Percentiles rank a stretch among this genome's conserved stretches.
Evolutionary conservation across 2,797 vertebrate genomes (phyloP).

Genomic region (Gambelia wislizenii): DNA sequence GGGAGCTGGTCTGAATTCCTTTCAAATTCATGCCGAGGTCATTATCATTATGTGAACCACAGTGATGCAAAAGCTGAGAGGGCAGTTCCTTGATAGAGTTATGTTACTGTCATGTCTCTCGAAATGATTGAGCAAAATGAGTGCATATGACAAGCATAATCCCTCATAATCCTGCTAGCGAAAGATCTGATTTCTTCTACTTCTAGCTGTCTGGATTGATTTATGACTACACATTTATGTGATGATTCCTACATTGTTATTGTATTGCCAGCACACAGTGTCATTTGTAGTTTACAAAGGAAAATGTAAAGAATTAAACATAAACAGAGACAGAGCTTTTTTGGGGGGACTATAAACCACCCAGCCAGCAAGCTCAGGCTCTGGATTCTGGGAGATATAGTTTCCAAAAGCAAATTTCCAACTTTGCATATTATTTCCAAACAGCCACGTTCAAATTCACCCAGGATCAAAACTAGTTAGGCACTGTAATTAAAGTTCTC

Average conservation of each 20-base stretch:
- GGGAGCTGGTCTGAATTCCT: constrained; percentile 8
- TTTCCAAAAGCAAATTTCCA: no score
- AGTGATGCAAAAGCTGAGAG: background rate
- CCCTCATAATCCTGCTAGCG: background rate
- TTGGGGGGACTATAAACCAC: background rate
- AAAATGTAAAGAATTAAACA: background rate
- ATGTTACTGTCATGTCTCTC: no score
- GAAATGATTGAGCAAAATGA: background rate
- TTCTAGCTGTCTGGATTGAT: background rate
- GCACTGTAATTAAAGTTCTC: no score
- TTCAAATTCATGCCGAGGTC: background rate
- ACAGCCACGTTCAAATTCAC: no score
- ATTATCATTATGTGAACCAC: background rate
- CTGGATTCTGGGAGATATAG: no score
- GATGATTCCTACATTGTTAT: no score
- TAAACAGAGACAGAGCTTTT: background rate
- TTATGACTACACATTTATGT: background rate
- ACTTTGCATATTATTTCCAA: no score
- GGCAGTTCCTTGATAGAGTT: background rate
- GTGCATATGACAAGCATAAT: background rate
- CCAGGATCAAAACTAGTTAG: no score
- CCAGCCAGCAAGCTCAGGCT: no score
- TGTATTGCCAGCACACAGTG: background rate
- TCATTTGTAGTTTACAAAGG: background rate
- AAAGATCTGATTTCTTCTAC: background rate